Conservation (phyloP, 2,888 invertebrate species). For the Encarsia formosa region DNA sequence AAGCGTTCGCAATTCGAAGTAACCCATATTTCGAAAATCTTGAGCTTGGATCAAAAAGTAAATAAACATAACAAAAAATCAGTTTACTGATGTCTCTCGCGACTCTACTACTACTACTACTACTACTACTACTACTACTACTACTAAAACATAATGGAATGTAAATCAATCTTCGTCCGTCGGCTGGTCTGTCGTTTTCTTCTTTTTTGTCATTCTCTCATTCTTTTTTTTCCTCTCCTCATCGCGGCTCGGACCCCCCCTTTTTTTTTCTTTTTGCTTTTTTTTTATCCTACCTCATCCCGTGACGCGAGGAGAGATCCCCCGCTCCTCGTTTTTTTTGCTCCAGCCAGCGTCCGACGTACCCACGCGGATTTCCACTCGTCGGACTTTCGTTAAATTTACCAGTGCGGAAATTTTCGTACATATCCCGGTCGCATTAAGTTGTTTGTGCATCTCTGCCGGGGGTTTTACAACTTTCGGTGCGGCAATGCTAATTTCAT, state of each 20-base stretch:
- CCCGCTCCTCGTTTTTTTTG: not conserved
- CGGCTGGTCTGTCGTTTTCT: not conserved
- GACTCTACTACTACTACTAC: too few relatives aligned
- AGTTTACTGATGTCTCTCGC: too few relatives aligned
- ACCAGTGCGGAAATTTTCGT: too few relatives aligned
- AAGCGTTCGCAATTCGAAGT: too few relatives aligned
- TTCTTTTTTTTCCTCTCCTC: not conserved
- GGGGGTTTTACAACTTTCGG: too few relatives aligned
- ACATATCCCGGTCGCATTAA: slow-evolving; percentile 4
- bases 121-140: too few relatives aligned
- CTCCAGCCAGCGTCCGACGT: not conserved
- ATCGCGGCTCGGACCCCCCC: not conserved
- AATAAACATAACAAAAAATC: too few relatives aligned
- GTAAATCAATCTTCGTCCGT: slow-evolving; percentile 23
- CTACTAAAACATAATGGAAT: slow-evolving; percentile 15
- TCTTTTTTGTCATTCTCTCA: not conserved
- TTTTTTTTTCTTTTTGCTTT: not conserved
- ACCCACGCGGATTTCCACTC: slow-evolving; percentile 7
- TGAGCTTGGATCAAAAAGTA: too few relatives aligned
- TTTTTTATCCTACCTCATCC: not conserved
- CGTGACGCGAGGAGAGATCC: not conserved
- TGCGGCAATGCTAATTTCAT: too few relatives aligned
- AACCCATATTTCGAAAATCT: too few relatives aligned
- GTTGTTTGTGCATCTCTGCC: too few relatives aligned
- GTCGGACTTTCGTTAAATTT: slow-evolving; percentile 4